These are phyloP conservation scores for Macrotrachela quadricornifera DNA, from an alignment of 1,140 invertebrate species.

Conservation along the genomic window DNA sequence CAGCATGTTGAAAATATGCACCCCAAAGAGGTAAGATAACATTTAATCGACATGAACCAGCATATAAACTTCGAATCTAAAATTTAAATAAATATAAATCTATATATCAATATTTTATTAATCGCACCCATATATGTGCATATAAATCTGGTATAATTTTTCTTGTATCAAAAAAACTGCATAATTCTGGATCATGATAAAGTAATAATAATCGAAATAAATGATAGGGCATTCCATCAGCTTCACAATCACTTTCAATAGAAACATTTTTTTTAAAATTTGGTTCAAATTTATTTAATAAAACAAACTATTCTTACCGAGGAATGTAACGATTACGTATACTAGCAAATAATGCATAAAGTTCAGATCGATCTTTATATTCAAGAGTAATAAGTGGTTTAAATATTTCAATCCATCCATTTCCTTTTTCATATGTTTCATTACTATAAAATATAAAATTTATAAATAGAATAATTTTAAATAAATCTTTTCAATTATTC, in stretches of 20 bases:
- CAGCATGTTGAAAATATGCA: conserved; percentile 75
- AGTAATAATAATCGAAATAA: conserved; percentile 64
- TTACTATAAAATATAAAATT: neutral
- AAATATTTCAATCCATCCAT: conserved; percentile 78
- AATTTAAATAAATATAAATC: neutral
- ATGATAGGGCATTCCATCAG: conserved; percentile 29
- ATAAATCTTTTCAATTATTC: neutral
- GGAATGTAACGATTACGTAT: conserved; percentile 74
- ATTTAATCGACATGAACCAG: conserved; percentile 56
- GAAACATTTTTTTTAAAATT: neutral
- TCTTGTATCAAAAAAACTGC: conserved; percentile 83
- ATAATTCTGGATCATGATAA: conserved; percentile 91
- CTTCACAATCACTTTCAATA: conserved; percentile 34
- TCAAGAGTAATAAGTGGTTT: conserved; percentile 67
- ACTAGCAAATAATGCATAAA: conserved; percentile 84
- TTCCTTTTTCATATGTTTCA: conserved; percentile 40
- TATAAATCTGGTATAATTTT: conserved; percentile 78
- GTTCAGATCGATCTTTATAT: conserved; percentile 50
- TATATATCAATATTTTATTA: neutral
- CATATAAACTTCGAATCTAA: conserved; percentile 64
- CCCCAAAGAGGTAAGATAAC: conserved; percentile 85
- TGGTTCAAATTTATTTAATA: conserved; percentile 5
- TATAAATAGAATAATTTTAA: neutral
- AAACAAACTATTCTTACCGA: conserved; percentile 28
- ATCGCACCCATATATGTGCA: conserved; percentile 52